phyloP scores from a whole-genome alignment of 2,888 invertebrate species.

The Allolobophora icterica region DNA sequence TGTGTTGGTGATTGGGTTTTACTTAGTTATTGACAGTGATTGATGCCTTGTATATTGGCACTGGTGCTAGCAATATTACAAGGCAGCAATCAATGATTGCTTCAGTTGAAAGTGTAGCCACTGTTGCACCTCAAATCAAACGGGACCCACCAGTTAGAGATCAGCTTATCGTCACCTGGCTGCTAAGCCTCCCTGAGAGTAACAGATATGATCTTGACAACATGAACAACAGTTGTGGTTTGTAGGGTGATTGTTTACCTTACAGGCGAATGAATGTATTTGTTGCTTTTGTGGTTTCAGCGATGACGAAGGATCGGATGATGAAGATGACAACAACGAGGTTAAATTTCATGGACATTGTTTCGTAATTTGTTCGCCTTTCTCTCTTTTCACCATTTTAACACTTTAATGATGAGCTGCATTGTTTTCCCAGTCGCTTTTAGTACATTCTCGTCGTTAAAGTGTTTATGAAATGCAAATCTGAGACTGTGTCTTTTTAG shows the following conservation, averaged over 20 bases:
- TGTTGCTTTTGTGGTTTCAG: constrained; percentile 45
- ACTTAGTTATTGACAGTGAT: not conserved
- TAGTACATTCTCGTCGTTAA: too few species aligned
- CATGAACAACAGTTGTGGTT: not conserved
- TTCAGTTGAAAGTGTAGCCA: too few species aligned
- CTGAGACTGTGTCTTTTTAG: not conserved
- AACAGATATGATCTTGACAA: not conserved
- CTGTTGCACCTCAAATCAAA: too few species aligned
- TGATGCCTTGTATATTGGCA: too few species aligned
- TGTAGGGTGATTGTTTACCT: not conserved
- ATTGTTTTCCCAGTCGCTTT: too few species aligned
- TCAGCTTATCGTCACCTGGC: too few species aligned
- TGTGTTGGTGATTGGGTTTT: not conserved
- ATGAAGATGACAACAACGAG: constrained; percentile 52
- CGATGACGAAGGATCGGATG: constrained; percentile 61
- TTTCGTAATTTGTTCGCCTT: not conserved
- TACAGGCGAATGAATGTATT: not conserved
- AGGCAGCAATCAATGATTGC: too few species aligned
- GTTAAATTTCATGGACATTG: not conserved
- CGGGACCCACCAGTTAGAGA: not conserved
- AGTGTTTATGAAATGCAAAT: too few species aligned
- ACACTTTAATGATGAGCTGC: not conserved
- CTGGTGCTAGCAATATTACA: too few species aligned
- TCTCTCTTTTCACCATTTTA: too few species aligned
- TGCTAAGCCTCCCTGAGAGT: not conserved